A percentile compares a stretch with the other conserved stretches of the same genome.
These are phyloP conservation scores for Pelusios castaneus DNA, from an alignment of 2,113 vertebrate species.

Conservation along the genomic window DNA sequence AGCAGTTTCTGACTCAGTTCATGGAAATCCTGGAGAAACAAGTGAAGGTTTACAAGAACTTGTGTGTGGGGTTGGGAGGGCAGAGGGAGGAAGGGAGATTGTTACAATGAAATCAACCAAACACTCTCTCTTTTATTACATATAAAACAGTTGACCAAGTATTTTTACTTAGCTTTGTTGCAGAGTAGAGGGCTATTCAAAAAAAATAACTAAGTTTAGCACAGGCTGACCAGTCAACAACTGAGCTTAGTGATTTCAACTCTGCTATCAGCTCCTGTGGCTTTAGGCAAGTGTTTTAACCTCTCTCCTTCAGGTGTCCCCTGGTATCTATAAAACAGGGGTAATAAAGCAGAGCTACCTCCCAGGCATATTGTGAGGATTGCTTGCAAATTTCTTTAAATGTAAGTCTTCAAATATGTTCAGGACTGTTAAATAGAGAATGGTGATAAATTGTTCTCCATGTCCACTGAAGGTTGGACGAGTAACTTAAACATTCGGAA, in stretches of 20 bases:
- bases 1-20: slow-evolving; percentile 85
- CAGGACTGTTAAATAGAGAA: not conserved
- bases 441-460: not conserved
- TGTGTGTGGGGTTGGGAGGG: not conserved
- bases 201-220: not conserved
- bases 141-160: not conserved
- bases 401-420: not conserved
- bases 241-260: not conserved
- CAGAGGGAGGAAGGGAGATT: not conserved
- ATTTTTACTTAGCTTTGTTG: not conserved
- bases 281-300: not conserved
- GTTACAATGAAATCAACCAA: not conserved
- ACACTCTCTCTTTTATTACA: not conserved
- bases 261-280: not conserved
- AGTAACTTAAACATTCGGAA: not conserved
- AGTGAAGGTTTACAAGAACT: not conserved
- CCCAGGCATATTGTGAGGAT: not conserved
- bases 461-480: not conserved
- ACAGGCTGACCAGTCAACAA: not conserved
- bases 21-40: slow-evolving; percentile 87
- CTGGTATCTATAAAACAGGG: not conserved
- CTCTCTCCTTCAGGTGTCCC: not conserved
- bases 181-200: not conserved
- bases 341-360: not conserved
- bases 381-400: not conserved